phyloP scores from a whole-genome alignment of 2,797 vertebrate species.

The Pantherophis alleghaniensis region DNA sequence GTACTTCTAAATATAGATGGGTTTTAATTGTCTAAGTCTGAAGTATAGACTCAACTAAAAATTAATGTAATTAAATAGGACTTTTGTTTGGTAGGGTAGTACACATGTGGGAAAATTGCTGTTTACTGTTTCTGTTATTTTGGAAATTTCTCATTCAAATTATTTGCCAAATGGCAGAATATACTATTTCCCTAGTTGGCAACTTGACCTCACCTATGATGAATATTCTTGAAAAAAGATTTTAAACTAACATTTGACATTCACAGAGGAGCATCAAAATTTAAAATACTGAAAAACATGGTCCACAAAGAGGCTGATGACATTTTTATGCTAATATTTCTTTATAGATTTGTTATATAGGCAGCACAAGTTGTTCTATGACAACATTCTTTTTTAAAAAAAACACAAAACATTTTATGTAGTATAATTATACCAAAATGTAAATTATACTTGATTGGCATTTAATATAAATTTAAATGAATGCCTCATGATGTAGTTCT shows the following conservation, averaged over 20 bases:
- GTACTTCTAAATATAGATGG: conserved; percentile 39
- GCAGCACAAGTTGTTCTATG: background rate
- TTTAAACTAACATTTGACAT: background rate
- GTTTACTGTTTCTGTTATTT: background rate
- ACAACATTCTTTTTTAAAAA: background rate
- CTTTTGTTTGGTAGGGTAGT: background rate
- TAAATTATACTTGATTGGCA: background rate
- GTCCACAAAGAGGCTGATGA: background rate
- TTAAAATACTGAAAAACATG: background rate
- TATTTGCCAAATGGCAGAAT: background rate
- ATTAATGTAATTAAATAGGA: background rate
- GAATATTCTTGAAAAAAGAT: background rate
- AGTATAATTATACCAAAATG: background rate
- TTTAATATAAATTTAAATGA: background rate
- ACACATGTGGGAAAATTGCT: background rate
- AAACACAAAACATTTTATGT: background rate
- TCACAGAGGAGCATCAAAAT: background rate
- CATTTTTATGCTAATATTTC: background rate
- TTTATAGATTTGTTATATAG: background rate
- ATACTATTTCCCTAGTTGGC: background rate
- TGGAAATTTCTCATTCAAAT: background rate
- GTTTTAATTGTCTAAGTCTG: background rate
- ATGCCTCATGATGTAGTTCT: background rate
- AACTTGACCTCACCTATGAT: background rate
- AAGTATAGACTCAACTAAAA: background rate